Evolutionary conservation across 2,113 vertebrate genomes (phyloP).

Genomic region (Lonchura striata): DNA sequence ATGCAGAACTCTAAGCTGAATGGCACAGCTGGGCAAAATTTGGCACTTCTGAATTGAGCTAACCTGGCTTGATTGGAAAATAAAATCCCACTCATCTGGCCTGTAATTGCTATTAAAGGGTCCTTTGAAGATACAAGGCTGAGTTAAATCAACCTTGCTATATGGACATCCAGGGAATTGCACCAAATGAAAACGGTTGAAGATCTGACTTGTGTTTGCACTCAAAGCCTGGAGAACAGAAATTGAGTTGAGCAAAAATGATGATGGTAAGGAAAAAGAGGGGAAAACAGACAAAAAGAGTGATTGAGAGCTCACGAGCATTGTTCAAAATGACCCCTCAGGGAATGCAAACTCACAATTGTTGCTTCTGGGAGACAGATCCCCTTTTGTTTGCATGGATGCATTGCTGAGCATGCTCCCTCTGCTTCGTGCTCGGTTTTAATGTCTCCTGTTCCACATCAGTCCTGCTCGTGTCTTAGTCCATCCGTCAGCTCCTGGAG

Average conservation of each 20-base stretch:
- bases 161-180: not conserved
- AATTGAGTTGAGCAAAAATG: not conserved
- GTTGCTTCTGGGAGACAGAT: not conserved
- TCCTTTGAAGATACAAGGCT: not conserved
- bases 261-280: not conserved
- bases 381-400: not conserved
- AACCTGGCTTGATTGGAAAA: not conserved
- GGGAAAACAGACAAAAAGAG: not conserved
- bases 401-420: not conserved
- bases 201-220: not conserved
- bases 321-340: not conserved
- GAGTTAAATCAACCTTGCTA: not conserved
- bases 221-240: not conserved
- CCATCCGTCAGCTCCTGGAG: not conserved
- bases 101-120: not conserved
- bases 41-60: not conserved
- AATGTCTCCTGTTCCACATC: not conserved
- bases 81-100: constrained; percentile 1
- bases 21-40: constrained; percentile 1
- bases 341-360: not conserved
- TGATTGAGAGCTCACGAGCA: not conserved
- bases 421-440: not conserved
- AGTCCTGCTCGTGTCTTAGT: not conserved
- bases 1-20: not conserved
- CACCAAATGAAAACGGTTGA: not conserved